phyloP scores from a whole-genome alignment of 2,888 invertebrate species.

The Panzeria rudis region DNA sequence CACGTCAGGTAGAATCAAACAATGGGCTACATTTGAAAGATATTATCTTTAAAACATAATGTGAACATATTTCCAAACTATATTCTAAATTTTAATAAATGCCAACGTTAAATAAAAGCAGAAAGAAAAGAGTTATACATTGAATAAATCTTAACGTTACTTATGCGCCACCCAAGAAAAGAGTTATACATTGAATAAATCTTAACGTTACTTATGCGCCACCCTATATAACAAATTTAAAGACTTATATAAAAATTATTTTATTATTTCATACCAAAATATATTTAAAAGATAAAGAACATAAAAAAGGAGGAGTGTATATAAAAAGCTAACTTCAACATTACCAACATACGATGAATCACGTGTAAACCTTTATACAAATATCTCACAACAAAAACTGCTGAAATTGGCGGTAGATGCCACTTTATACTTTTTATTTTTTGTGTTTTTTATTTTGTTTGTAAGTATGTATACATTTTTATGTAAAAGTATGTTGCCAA shows the following conservation, averaged over 20 bases:
- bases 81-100: too few relatives aligned
- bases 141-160: too few relatives aligned
- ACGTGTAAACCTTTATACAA: neutral
- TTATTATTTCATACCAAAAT: neutral
- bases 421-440: neutral
- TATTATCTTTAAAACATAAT: too few relatives aligned
- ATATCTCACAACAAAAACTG: neutral
- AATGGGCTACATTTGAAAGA: too few relatives aligned
- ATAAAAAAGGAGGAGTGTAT: neutral
- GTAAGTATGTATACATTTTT: neutral
- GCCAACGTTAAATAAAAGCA: too few relatives aligned
- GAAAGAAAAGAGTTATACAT: too few relatives aligned
- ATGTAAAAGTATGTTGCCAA: neutral
- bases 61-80: too few relatives aligned
- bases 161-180: too few relatives aligned
- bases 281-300: neutral
- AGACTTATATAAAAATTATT: neutral
- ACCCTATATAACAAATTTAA: neutral
- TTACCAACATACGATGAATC: neutral
- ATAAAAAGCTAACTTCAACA: neutral
- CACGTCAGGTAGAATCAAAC: too few relatives aligned
- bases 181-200: too few relatives aligned
- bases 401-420: neutral
- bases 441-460: neutral
- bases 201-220: too few relatives aligned